Percentiles rank a stretch among this genome's conserved stretches.
These are phyloP conservation scores for Hoplodrina blanda DNA, from an alignment of 2,888 invertebrate genomes.

Conservation along the genomic window DNA sequence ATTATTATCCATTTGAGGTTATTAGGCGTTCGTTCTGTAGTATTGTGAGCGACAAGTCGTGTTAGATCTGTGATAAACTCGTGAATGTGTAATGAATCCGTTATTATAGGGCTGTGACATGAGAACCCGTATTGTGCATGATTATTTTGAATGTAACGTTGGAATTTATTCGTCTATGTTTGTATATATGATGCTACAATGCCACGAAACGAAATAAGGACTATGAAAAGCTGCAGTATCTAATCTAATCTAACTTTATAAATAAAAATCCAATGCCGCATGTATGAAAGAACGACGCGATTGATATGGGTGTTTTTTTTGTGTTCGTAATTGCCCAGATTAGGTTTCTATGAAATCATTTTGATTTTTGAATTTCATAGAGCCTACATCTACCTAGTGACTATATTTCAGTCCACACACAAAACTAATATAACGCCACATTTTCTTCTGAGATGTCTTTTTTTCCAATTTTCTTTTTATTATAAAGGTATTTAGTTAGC, in stretches of 20 bases:
- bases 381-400: too few relatives aligned
- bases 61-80: conserved; percentile 49
- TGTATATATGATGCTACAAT: too few relatives aligned
- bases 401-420: background rate
- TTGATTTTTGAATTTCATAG: too few relatives aligned
- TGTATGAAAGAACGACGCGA: too few relatives aligned
- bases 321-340: too few relatives aligned
- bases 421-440: background rate
- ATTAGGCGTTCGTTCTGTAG: conserved; percentile 27
- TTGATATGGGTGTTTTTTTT: too few relatives aligned
- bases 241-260: too few relatives aligned
- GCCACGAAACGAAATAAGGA: too few relatives aligned
- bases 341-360: too few relatives aligned
- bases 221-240: background rate
- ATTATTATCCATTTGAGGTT: conserved; percentile 27
- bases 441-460: conserved; percentile 1
- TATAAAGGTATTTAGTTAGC: background rate
- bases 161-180: too few relatives aligned
- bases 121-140: conserved; percentile 2
- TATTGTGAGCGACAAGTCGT: conserved; percentile 47
- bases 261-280: too few relatives aligned
- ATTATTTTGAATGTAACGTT: background rate
- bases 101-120: conserved; percentile 31
- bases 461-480: conserved; percentile 8
- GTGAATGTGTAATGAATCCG: conserved; percentile 50